phyloP scores from a whole-genome alignment of 2,113 vertebrate genomes.

The Pongo pygmaeus region DNA sequence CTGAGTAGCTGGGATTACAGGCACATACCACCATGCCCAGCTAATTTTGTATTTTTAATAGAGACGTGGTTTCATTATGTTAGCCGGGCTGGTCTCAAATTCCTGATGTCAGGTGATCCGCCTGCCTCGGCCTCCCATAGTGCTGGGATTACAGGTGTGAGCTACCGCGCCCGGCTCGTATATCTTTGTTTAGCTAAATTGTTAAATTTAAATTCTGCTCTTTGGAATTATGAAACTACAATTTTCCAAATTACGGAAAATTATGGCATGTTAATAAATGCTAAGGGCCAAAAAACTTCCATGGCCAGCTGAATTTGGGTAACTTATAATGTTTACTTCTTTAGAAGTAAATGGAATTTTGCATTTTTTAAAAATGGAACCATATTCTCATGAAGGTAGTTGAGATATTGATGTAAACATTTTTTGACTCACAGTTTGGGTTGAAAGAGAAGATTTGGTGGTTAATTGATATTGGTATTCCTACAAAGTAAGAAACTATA shows the following conservation, averaged over 20 bases:
- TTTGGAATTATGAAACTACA: background rate
- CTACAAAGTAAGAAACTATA: background rate
- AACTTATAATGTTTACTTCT: background rate
- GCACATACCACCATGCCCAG: too few species aligned
- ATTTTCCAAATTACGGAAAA: background rate
- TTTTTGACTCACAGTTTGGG: background rate
- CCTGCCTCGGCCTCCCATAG: too few species aligned
- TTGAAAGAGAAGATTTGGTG: background rate
- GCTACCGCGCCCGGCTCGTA: too few species aligned
- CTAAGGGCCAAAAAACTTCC: background rate
- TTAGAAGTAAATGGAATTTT: background rate
- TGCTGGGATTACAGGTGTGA: too few species aligned
- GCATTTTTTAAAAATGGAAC: background rate
- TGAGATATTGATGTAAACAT: background rate
- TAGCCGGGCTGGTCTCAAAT: too few species aligned
- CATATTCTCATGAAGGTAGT: background rate
- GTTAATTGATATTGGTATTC: background rate
- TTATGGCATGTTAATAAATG: background rate
- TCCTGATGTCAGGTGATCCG: too few species aligned
- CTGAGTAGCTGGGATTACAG: too few species aligned
- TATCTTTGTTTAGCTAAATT: background rate
- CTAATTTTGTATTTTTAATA: too few species aligned
- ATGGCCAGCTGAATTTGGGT: background rate
- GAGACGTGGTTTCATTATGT: too few species aligned
- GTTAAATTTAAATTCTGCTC: conserved; percentile 3